Evolutionary conservation across 2,797 vertebrate species (phyloP).

Genomic region (Chaetodon trifasciatus): DNA sequence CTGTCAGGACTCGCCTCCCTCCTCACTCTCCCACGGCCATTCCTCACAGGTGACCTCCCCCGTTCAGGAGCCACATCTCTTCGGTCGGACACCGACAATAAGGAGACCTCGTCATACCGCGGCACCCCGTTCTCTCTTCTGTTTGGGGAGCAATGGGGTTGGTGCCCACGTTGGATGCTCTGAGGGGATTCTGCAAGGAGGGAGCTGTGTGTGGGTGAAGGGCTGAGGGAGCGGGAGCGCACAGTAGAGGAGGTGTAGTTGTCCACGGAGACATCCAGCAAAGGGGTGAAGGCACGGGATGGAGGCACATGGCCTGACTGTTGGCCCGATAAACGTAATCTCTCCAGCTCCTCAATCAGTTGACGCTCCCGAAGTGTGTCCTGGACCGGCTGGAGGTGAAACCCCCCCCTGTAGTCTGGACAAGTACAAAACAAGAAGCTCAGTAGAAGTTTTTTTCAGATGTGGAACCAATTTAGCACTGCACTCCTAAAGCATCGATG

Average conservation of each 20-base stretch:
- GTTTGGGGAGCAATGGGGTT: conserved; percentile 61
- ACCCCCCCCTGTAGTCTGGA: conserved; percentile 94
- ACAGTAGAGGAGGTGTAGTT: conserved; percentile 72
- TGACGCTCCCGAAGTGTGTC: conserved; percentile 77
- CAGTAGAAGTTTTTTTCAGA: not conserved
- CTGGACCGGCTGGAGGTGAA: conserved; percentile 89
- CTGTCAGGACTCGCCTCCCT: conserved; percentile 76
- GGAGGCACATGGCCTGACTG: conserved; percentile 76
- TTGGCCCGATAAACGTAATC: conserved; percentile 77
- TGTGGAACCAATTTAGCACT: no score
- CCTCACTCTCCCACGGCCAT: conserved; percentile 67
- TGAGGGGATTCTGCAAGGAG: conserved; percentile 79
- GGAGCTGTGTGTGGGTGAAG: conserved; percentile 82
- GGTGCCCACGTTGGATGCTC: conserved; percentile 56
- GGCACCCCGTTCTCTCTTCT: conserved; percentile 55
- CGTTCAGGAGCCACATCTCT: conserved; percentile 73
- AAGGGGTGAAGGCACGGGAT: conserved; percentile 84
- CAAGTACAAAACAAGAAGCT: conserved; percentile 26
- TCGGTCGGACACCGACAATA: conserved; percentile 67
- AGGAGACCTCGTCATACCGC: conserved; percentile 50
- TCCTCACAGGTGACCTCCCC: conserved; percentile 83
- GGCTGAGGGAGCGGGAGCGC: conserved; percentile 73
- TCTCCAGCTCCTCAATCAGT: conserved; percentile 78
- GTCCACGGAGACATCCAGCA: conserved; percentile 94
- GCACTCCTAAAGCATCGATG: no score